Conservation (phyloP, 2,113 vertebrate species). For the Catharus minimus region DNA sequence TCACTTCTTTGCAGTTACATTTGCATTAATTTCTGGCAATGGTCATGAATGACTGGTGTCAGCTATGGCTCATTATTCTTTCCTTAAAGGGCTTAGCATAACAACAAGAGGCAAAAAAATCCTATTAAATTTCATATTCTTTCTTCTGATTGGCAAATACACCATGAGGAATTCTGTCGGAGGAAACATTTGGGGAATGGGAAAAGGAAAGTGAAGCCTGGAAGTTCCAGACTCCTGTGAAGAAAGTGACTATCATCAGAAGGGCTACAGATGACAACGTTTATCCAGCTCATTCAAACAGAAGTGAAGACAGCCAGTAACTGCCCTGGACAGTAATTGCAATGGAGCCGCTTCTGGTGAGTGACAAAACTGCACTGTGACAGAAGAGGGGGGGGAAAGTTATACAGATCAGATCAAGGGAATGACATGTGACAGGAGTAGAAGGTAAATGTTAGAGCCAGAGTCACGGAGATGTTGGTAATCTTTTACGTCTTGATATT, state of each 20-base stretch:
- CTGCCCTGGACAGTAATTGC: neutral
- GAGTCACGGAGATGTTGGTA: neutral
- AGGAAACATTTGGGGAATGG: neutral
- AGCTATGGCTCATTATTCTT: neutral
- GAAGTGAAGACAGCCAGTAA: neutral
- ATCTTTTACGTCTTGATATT: neutral
- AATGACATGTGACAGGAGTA: neutral
- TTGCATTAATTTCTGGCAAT: constrained; percentile 23
- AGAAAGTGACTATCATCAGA: neutral
- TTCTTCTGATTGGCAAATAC: neutral
- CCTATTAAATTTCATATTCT: neutral
- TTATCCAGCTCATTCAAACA: neutral
- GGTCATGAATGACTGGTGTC: neutral
- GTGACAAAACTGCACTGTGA: neutral
- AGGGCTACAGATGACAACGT: neutral
- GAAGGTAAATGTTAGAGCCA: neutral
- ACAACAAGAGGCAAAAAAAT: neutral
- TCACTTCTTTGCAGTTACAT: neutral
- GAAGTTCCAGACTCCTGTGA: neutral
- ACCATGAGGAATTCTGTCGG: neutral
- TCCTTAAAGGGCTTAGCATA: neutral
- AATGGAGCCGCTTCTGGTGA: neutral
- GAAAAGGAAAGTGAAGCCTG: neutral
- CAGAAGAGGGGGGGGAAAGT: neutral
- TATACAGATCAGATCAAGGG: neutral